Base-by-base conservation (phyloP, 2,113 vertebrate species). In the Pollimyrus isidori region DNA sequence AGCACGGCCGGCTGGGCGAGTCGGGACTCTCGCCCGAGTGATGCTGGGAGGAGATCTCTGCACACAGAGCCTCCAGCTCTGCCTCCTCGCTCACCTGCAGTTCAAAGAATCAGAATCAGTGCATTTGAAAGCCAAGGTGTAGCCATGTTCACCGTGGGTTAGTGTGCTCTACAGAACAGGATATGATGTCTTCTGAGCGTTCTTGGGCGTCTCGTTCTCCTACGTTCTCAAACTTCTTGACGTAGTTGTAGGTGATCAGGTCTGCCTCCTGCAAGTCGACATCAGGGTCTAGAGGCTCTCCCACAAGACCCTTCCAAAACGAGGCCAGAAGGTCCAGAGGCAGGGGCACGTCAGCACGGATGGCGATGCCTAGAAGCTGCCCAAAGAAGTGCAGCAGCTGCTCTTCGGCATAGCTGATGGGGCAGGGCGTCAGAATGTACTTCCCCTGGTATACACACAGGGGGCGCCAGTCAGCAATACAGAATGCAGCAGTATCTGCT, bases 371-470 rank as follows among this genome's bases (percentile, higher is more conserved):
- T 90, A 99, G 93, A 46, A 99, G 94, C 91, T 99, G 98, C 82
- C 98, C 98, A 0, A 99, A 97, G 95, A 99, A 99, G 90, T 99
- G 98, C 90, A 99, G 95, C 42, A 99, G 91, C 95, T 99, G 98
- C 91, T 99, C 98, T 92, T 99, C 98, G 0, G 96, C 96, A 0
- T 98, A 99, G 94, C 96, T 98, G 92, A 99, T 97, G 11, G 98
- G 98, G 91, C 97, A 97, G 0, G 98, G 97, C 0, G 97, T 99
- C 94, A 99, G 93, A 92, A 99, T 97, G 90, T 96, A 98, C 91
- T 98, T 99, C 56, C 98, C 98, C 98, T 99, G 93, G 69, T 0
- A 15, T 48, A 88, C 58, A 91, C 23, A 91, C 26, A 39, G 87
- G 62, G 80, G 46, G 13, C 88, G 45, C 19, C 45, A 48, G 7